Base-by-base conservation (phyloP, 1,140 invertebrate species). In the Aphidius ervi region DNA sequence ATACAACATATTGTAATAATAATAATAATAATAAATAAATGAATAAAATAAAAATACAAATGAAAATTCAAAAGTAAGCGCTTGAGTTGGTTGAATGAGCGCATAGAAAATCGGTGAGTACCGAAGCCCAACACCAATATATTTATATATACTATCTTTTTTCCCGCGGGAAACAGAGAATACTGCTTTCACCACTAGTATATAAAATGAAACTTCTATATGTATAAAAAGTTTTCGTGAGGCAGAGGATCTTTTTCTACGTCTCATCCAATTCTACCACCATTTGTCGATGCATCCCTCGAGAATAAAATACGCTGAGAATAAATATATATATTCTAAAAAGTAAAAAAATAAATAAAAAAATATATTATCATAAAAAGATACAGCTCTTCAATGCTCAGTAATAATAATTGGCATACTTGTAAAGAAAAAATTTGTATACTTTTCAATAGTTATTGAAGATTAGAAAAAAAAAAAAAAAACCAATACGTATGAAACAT, bases 201-300 rank as follows among this genome's bases (percentile, higher is more conserved):
- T 39, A 59, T 59, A 37, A 59, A 59, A 59, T 59, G 47, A 47
- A 41, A 50, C 48, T 58, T 31, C 41, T 50, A 45, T 37, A 16
- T 16, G 16, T 16, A 16, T 58, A 41, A 49, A 58, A 16, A 16
- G 48, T 42, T 41, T 9, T 48, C 40, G 46, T 49, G 47, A 49
- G 56, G 39, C 8, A 48, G 16, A 47, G 39, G 52, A 20, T 54
- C 52, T 52, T 39, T 31, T 31, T 31, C 23, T 49, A 37, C 46
- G 46, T 59, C 47, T 59, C 57, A 59, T 59, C 57, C 57, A 59
- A 59, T 59, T 59, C 48, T 9, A 59, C 57, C 40, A 47, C 57
- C 48, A 59, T 59, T 59, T 59, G 57, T 59, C 57, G 57, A 59
- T 59, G 57, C 48, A 50, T 50, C 48, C 47, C 57, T 43, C 10